Base-by-base conservation (phyloP, 2,113 vertebrate genomes). In the Hassar affinis region DNA sequence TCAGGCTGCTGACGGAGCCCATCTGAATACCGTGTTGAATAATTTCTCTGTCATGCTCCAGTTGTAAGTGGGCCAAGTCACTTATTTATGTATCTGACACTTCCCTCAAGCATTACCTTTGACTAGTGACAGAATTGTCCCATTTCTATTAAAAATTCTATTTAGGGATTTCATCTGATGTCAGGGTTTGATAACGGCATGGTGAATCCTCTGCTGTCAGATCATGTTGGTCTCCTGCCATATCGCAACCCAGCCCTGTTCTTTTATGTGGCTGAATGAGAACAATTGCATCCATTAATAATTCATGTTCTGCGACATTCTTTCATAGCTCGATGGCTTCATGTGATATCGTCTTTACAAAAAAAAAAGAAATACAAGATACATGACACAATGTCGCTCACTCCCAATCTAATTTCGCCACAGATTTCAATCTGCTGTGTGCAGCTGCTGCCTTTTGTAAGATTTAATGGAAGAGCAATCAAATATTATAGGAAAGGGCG, bases 231-330 rank as follows among this genome's bases (percentile, higher is more conserved):
- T 79, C 38, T 45, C 33, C 64, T 72, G 38, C 57, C 62, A 25
- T 30, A 78, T 51, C 20, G 4, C 45, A 78, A 38, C 18, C 52
- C 64, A 35, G 7, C n/a, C 18, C 81, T 64, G 6, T 64, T 61
- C 52, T 76, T 49, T 62, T 25, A 15, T 25, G 59, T 6, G 11
- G 68, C 38, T 15, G n/a, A 49, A 79, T 22, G 27, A 47, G 77
- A 79, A 30, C 51, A 54, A 8, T 45, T 6, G n/a, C 61, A 33
- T 35, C 20, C 9, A 51, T 84, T 79, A 84, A 84, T 84, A 59
- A 78, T 84, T 78, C 61, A 79, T 68, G 38, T n/a, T 42, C 61
- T 47, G n/a, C 38, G 47, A 69, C n/a, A 79, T 59, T 57, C 51
- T 59, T 62, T 78, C 76, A n/a, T 25, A 45, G 76, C 75, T 69